These are phyloP conservation scores for Chondrosia reniformis DNA, from an alignment of 37 sponge, comb jelly and placozoan species.

Conservation along the genomic window DNA sequence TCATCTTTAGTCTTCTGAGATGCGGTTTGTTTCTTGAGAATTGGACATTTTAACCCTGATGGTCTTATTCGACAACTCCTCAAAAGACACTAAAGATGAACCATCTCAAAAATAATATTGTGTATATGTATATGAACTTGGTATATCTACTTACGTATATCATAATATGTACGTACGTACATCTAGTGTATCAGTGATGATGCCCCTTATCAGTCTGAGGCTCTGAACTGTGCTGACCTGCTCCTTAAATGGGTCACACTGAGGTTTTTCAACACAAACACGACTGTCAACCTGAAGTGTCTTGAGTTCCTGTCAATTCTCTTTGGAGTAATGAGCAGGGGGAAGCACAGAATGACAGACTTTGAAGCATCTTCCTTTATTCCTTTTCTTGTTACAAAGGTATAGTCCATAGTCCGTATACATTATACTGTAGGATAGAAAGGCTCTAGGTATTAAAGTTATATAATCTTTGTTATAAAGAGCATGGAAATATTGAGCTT, in stretches of 20 bases:
- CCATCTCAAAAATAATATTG: too few species aligned
- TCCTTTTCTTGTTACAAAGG: slow-evolving; percentile 82
- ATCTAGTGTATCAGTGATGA: slow-evolving; percentile 11
- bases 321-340: slow-evolving; percentile 48
- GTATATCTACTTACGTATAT: background rate
- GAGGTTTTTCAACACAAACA: slow-evolving; percentile 73
- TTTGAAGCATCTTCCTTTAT: slow-evolving; percentile 76
- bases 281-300: slow-evolving; percentile 76
- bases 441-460: too few species aligned
- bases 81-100: too few species aligned
- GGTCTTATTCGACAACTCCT: too few species aligned
- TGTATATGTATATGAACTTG: too few species aligned
- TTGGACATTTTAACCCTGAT: too few species aligned
- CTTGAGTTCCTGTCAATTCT: slow-evolving; percentile 71
- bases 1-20: too few species aligned
- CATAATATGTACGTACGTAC: background rate
- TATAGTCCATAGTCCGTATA: too few species aligned
- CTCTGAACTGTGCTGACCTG: slow-evolving; percentile 64
- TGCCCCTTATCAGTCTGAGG: slow-evolving; percentile 44
- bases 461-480: too few species aligned
- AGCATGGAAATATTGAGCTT: too few species aligned
- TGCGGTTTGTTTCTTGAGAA: too few species aligned
- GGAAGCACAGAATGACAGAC: slow-evolving; percentile 63
- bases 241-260: slow-evolving; percentile 82
- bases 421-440: too few species aligned